phyloP scores from a whole-genome alignment of 2,797 vertebrate species.

The Thunnus albacares region DNA sequence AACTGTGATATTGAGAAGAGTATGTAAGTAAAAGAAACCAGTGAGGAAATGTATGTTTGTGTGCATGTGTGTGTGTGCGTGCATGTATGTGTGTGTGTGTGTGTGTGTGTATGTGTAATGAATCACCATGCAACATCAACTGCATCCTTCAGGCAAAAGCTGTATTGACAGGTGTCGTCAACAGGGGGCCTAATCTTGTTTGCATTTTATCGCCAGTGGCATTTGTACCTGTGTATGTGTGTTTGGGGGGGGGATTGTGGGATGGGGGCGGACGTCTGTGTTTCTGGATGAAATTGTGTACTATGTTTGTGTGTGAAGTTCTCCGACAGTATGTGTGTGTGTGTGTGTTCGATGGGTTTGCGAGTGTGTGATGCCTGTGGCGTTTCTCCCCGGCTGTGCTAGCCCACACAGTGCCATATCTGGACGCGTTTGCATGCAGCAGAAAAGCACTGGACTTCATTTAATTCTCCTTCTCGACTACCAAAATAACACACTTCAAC shows the following conservation, averaged over 20 bases:
- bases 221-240: constrained; percentile 37
- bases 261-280: background rate
- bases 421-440: constrained; percentile 43
- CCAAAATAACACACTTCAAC: constrained; percentile 21
- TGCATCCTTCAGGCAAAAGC: constrained; percentile 62
- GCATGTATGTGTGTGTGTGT: constrained; percentile 29
- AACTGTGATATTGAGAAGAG: constrained; percentile 14
- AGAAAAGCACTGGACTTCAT: constrained; percentile 22
- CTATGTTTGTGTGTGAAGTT: constrained; percentile 9
- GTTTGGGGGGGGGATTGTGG: background rate
- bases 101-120: constrained; percentile 44
- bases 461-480: constrained; percentile 31
- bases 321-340: background rate
- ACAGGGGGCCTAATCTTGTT: constrained; percentile 74
- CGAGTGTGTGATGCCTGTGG: constrained; percentile 43
- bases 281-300: constrained; percentile 20
- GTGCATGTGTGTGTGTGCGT: constrained; percentile 32
- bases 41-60: background rate
- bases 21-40: background rate
- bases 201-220: constrained; percentile 60
- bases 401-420: constrained; percentile 15
- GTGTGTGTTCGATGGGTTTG: constrained; percentile 3
- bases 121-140: constrained; percentile 58
- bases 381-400: constrained; percentile 31
- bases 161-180: constrained; percentile 77